These are phyloP conservation scores for Nipponacmea schrenckii DNA, from an alignment of 2,888 invertebrate genomes.

Conservation along the genomic window DNA sequence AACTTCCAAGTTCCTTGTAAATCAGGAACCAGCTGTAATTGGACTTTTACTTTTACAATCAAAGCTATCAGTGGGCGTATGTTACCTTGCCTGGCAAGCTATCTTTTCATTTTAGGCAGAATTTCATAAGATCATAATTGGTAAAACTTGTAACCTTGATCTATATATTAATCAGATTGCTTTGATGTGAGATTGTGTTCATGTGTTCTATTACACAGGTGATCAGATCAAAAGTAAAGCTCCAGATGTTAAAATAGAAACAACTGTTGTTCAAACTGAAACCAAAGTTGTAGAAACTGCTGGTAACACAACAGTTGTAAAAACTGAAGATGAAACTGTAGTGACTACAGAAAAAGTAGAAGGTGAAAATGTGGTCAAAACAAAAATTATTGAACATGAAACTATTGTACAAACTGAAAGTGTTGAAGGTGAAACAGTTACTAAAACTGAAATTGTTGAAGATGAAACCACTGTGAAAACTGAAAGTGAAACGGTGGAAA, in stretches of 20 bases:
- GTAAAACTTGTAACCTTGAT: too few species aligned
- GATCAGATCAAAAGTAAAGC: not conserved
- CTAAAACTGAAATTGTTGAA: not conserved
- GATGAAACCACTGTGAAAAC: constrained; percentile 1
- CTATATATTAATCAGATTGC: not conserved
- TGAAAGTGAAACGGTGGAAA: constrained; percentile 13
- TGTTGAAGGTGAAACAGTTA: not conserved
- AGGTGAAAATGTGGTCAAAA: constrained; percentile 9
- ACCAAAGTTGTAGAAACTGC: not conserved
- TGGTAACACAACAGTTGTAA: not conserved
- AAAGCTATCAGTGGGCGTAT: too few species aligned
- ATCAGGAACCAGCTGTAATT: too few species aligned
- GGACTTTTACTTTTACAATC: too few species aligned
- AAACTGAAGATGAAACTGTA: not conserved
- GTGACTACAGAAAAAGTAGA: constrained; percentile 10
- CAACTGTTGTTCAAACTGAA: not conserved
- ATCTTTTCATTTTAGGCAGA: too few species aligned
- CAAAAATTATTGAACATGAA: constrained; percentile 3
- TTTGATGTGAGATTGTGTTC: too few species aligned
- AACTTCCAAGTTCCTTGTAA: too few species aligned
- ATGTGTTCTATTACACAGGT: too few species aligned
- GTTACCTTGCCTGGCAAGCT: too few species aligned
- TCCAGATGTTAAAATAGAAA: not conserved
- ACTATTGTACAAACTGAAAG: constrained; percentile 1
- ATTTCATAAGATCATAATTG: too few species aligned